Base-by-base conservation (phyloP, 2,113 vertebrate genomes). In the Penelope pileata region DNA sequence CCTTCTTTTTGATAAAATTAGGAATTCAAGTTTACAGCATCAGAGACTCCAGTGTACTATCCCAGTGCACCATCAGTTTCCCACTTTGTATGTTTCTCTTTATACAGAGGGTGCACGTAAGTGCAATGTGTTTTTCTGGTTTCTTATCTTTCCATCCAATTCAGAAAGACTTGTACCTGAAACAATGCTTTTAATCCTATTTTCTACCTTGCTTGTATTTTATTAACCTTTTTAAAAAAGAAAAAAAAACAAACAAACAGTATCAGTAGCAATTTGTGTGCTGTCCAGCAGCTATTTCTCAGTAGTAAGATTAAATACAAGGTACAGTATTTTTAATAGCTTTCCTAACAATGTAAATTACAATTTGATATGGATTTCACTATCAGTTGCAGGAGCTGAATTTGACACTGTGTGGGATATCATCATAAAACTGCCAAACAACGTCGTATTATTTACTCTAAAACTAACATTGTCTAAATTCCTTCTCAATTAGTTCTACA, bases 151-250 rank as follows among this genome's bases (percentile, higher is more conserved):
- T 91, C 70, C 86, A 72, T 34, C 66, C 89, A 75, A 58, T 86
- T 79, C 87, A 93, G 76, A 93, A 86, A 88, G 83, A 70, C 77
- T 94, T 92, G 73, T 95, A 89, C 72, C 94, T 83, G 90, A 90
- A 92, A 70, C 47, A 88, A 10, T 63, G 91, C 96, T 97, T 95
- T 96, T 96, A 93, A 93, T 94, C 91, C 93, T 93, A 13, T 96
- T 97, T 97, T 96, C 84, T 97, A 96, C 59, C 85, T 96, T 96
- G 79, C 94, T 92, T 92, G 93, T 96, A 96, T 96, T 97, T 97
- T 97, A 96, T 85, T 94, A 96, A 93, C 47, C 69, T 92, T 97
- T 94, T 94, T 72, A 22, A 76, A 90, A 86, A 94, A 63, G 36
- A 63, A 40, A 62, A 58, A 54, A 54, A 50, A 54, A 48, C 56